phyloP scores from a whole-genome alignment of 2,888 invertebrate species.

The Tridacna crocea region DNA sequence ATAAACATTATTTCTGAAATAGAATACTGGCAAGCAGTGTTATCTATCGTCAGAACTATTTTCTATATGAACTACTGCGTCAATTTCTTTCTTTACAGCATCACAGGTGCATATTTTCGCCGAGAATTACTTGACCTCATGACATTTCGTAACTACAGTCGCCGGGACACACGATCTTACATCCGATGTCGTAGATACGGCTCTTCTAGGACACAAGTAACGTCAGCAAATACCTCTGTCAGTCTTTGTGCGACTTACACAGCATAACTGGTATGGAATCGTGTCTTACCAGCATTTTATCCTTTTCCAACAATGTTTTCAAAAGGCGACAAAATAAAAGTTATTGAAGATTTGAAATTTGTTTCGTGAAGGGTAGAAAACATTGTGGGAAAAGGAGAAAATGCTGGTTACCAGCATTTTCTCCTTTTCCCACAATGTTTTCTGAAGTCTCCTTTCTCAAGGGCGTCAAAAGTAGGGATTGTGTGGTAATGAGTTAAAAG shows the following conservation, averaged over 20 bases:
- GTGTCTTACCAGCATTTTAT: no score
- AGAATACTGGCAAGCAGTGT: slow-evolving; percentile 58
- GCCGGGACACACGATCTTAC: slow-evolving; percentile 12
- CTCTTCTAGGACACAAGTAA: slow-evolving; percentile 19
- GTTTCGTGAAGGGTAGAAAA: no score
- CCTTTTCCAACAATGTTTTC: no score
- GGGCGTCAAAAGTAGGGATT: no score
- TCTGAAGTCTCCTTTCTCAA: no score
- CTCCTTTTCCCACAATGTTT: no score
- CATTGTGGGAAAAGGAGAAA: no score
- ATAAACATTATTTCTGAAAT: slow-evolving; percentile 15
- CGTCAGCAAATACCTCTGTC: slow-evolving; percentile 12
- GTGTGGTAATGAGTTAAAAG: no score
- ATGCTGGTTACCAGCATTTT: no score
- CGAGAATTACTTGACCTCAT: slow-evolving; percentile 74
- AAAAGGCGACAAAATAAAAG: no score
- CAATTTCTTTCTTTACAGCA: slow-evolving; percentile 80
- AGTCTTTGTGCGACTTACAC: slow-evolving; percentile 12
- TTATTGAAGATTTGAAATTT: no score
- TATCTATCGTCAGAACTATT: slow-evolving; percentile 73
- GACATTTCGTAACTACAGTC: slow-evolving; percentile 37
- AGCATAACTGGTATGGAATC: background rate
- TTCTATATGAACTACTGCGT: slow-evolving; percentile 80
- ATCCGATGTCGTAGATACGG: slow-evolving; percentile 21
- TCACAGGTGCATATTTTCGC: slow-evolving; percentile 80